A percentile compares a stretch with the other conserved stretches of the same genome.
phyloP scores from a whole-genome alignment of 2,113 vertebrate genomes.

The Onychorhynchus coronatus region DNA sequence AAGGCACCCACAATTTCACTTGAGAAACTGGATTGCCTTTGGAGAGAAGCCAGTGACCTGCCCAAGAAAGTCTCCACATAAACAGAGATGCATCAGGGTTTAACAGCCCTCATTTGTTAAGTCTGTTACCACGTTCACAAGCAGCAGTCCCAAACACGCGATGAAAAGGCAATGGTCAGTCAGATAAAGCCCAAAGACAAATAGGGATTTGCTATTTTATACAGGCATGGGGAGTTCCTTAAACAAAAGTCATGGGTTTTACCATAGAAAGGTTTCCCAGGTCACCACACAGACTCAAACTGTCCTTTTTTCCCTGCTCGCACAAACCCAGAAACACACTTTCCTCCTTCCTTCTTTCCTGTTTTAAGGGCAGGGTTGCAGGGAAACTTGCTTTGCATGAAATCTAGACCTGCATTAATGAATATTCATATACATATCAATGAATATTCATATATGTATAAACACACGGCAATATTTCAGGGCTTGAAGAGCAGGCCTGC shows the following conservation, averaged over 20 bases:
- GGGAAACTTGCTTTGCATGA: conserved; percentile 18
- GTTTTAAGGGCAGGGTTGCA: not conserved
- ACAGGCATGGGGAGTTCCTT: not conserved
- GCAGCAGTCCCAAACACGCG: not conserved
- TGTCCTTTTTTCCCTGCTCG: not conserved
- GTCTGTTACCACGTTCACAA: not conserved
- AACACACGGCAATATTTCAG: not conserved
- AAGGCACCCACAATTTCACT: not conserved
- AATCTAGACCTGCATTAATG: not conserved
- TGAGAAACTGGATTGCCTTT: not conserved
- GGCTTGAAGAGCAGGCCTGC: not conserved
- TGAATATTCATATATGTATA: not conserved
- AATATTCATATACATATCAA: not conserved
- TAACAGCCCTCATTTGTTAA: not conserved
- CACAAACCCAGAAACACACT: not conserved
- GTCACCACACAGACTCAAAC: not conserved
- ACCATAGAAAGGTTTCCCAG: not conserved
- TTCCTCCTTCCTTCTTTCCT: not conserved
- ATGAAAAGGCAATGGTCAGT: not conserved
- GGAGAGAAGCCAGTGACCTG: not conserved
- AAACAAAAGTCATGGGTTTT: not conserved
- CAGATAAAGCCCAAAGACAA: not conserved
- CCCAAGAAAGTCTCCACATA: not conserved
- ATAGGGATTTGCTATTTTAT: not conserved
- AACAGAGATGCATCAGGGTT: not conserved